Percentiles rank a stretch among this genome's conserved stretches.
Evolutionary conservation across 1,140 invertebrate species (phyloP).

Genomic region (Ceratitis capitata): DNA sequence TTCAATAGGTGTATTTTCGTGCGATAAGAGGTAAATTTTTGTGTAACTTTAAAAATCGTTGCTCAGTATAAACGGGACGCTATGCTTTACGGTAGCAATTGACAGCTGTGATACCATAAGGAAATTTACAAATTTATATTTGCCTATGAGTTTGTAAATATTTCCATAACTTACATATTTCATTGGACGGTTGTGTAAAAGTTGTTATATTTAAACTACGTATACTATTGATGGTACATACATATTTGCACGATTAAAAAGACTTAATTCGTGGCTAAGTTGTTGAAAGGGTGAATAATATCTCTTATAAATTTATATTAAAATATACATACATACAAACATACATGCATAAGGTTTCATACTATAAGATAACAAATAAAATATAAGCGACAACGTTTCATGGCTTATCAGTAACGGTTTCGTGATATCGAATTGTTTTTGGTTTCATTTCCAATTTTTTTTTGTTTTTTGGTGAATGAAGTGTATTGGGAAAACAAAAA

Average conservation of each 20-base stretch:
- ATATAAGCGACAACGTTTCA: not conserved
- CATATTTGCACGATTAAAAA: not conserved
- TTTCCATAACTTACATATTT: not conserved
- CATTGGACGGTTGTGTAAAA: not conserved
- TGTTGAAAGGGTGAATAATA: not conserved
- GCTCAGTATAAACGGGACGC: slow-evolving; percentile 2
- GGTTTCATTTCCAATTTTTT: too few species aligned
- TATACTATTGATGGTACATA: too few species aligned
- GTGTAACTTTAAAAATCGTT: not conserved
- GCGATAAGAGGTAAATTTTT: not conserved
- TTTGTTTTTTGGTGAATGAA: slow-evolving; percentile 1
- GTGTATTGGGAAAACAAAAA: not conserved
- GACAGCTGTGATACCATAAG: not conserved
- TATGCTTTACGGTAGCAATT: not conserved
- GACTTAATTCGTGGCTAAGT: not conserved
- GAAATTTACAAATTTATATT: too few species aligned
- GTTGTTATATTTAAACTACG: not conserved
- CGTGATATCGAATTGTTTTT: not conserved
- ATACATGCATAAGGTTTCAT: not conserved
- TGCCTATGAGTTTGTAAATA: not conserved
- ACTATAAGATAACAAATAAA: slow-evolving; percentile 13
- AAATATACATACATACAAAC: not conserved
- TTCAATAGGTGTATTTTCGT: not conserved
- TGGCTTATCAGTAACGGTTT: slow-evolving; percentile 13
- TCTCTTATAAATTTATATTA: too few species aligned